Conservation (phyloP, 2,797 vertebrate species). For the Sebastes hopkinsi region DNA sequence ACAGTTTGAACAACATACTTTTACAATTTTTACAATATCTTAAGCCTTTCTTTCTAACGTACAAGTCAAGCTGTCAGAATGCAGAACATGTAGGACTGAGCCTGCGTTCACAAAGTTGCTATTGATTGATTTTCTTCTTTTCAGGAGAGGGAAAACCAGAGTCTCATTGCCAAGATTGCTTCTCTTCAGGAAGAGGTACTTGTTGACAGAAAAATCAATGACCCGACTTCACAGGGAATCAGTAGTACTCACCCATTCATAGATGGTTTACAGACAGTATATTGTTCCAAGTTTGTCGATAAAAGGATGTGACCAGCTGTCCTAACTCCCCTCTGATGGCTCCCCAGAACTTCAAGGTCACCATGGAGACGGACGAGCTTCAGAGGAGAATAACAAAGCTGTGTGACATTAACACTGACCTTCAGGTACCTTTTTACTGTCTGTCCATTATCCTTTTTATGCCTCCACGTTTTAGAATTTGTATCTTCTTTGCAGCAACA, state of each 20-base stretch:
- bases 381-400: conserved; percentile 86
- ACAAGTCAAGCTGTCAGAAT: background rate
- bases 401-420: conserved; percentile 81
- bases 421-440: conserved; percentile 82
- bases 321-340: conserved; percentile 25
- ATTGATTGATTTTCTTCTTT: background rate
- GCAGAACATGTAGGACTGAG: background rate
- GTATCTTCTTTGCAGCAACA: no score
- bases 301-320: background rate
- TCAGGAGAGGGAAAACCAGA: conserved; percentile 90
- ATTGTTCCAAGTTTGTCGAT: background rate
- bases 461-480: no score
- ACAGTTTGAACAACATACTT: no score
- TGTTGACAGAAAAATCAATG: background rate
- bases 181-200: conserved; percentile 91
- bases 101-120: background rate
- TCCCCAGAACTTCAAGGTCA: conserved; percentile 86
- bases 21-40: no score
- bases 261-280: background rate
- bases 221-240: background rate
- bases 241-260: background rate
- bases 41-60: background rate
- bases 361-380: conserved; percentile 83
- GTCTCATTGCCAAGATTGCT: conserved; percentile 85
- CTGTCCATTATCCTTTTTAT: background rate